Evolutionary conservation across 1,140 invertebrate genomes (phyloP), one percentile per base, ranked within the genome.

Genomic region (Metopolophium dirhodum): DNA sequence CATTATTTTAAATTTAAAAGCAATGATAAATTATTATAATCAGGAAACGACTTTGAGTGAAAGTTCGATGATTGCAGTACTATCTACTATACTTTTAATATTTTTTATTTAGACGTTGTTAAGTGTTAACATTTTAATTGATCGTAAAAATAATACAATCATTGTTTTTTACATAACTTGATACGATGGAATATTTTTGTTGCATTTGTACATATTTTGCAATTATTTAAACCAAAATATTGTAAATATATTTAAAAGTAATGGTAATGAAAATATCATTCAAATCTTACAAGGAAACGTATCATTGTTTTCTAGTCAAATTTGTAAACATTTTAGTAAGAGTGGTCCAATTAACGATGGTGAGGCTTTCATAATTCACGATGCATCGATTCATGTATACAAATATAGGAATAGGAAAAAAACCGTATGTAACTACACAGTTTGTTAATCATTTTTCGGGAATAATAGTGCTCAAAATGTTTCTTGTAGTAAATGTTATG

Each of bases 171-270:
- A 77, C 30, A 77, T n/a, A 77, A 77, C n/a, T 77, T 9, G 35
- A 77, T 35, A 35, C 30, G 11, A 77, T 77, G n/a, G 6, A n/a
- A 77, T n/a, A 35, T 35, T 77, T 77, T 11, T 54, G 51, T 54
- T 54, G 51, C 22, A 54, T 54, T 54, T 22, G 51, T 54, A 22
- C 22, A 68, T n/a, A 18, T 18, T n/a, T 68, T 68, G 18, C 14
- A 68, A n/a, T 68, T n/a, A 68, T 68, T 68, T n/a, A n/a, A 68
- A 68, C 30, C 61, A 68, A 68, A 68, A 68, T 68, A n/a, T n/a
- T n/a, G n/a, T 3, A n/a, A n/a, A 68, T n/a, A 68, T 4, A 61
- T 61, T 51, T 61, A 30, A 61, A 30, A 30, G 11, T 61, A 30
- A 61, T 61, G 45, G 45, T 7, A 61, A 61, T 61, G 26, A 61